Evolutionary conservation across 2,888 invertebrate species (phyloP).

Genomic region (Flabesymbios commensalis): DNA sequence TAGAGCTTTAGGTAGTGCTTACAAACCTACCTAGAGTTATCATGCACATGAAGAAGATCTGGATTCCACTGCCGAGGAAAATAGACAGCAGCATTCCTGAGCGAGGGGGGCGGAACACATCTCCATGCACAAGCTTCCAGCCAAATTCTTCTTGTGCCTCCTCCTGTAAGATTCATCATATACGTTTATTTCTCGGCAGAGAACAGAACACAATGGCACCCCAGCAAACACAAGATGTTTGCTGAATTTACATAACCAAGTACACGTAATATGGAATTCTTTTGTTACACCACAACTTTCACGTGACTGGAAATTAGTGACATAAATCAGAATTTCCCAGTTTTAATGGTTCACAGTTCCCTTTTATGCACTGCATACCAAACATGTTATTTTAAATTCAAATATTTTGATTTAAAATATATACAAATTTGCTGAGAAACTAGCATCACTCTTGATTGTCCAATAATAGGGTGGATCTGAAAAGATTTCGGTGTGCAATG

Average conservation of each 20-base stretch:
- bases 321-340: too few relatives aligned
- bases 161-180: constrained; percentile 64
- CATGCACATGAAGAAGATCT: constrained; percentile 94
- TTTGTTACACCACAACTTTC: background rate
- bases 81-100: constrained; percentile 96
- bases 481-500: too few relatives aligned
- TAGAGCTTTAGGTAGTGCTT: too few relatives aligned
- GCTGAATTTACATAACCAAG: background rate
- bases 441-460: too few relatives aligned
- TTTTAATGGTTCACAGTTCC: too few relatives aligned
- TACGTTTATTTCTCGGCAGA: background rate
- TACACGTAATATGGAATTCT: background rate
- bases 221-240: background rate
- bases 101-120: constrained; percentile 71
- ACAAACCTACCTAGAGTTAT: constrained; percentile 77
- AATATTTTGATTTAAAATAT: too few relatives aligned
- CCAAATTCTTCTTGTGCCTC: constrained; percentile 82
- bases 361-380: too few relatives aligned
- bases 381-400: too few relatives aligned
- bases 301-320: too few relatives aligned
- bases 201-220: background rate
- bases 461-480: too few relatives aligned
- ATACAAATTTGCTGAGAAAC: too few relatives aligned
- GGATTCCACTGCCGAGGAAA: constrained; percentile 93
- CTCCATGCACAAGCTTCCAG: constrained; percentile 72